phyloP scores from a whole-genome alignment of 2,113 vertebrate species.

The Antechinus flavipes region DNA sequence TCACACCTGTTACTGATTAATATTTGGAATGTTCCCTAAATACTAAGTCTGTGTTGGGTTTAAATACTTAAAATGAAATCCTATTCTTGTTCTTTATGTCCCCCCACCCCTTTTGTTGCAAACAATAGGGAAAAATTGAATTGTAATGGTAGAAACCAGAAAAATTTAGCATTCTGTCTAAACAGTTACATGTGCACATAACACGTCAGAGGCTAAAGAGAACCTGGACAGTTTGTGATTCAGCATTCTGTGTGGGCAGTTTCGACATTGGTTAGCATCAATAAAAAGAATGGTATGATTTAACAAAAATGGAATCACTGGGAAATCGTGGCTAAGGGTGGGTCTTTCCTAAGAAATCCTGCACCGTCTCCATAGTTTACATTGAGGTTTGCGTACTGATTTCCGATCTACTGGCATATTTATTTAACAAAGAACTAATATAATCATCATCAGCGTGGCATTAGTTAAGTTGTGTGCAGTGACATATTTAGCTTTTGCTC shows the following conservation, averaged over 20 bases:
- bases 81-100: not conserved
- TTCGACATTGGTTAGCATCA: not conserved
- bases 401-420: not conserved
- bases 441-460: not conserved
- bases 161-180: not conserved
- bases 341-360: not conserved
- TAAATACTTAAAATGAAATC: slow-evolving; percentile 17
- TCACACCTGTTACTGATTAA: slow-evolving; percentile 61
- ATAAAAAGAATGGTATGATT: not conserved
- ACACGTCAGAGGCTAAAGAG: not conserved
- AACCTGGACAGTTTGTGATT: not conserved
- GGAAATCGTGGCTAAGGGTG: not conserved
- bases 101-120: slow-evolving; percentile 4
- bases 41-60: slow-evolving; percentile 20
- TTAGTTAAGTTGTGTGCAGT: not conserved
- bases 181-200: not conserved
- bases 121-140: slow-evolving; percentile 19
- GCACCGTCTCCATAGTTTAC: not conserved
- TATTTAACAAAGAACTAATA: not conserved
- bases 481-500: not conserved
- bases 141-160: not conserved
- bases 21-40: not conserved
- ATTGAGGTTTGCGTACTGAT: not conserved
- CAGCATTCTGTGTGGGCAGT: not conserved
- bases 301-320: not conserved